Conservation (phyloP, 2,797 vertebrate genomes). For the Periophthalmus magnuspinnatus region DNA sequence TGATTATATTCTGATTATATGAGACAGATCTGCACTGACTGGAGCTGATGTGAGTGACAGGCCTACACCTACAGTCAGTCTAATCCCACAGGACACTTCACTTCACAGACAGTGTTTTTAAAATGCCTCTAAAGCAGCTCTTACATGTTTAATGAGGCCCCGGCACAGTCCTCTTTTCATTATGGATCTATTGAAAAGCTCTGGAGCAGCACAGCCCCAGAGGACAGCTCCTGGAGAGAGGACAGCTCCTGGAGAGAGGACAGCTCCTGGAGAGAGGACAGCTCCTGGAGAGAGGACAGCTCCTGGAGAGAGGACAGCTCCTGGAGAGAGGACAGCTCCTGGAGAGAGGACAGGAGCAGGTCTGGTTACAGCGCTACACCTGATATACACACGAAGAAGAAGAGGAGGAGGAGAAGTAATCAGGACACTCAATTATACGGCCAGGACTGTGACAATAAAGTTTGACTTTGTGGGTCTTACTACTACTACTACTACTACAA, state of each 20-base stretch:
- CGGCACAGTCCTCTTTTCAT: slow-evolving; percentile 1
- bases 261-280: no score
- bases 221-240: background rate
- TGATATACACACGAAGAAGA: no score
- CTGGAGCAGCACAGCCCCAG: background rate
- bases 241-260: no score
- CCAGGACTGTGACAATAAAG: no score
- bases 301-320: no score
- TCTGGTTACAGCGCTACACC: background rate
- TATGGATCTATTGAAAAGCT: background rate
- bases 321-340: no score
- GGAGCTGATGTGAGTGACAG: background rate
- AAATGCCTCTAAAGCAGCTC: slow-evolving; percentile 20
- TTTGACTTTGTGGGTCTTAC: no score
- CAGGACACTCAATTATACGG: no score
- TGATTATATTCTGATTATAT: background rate
- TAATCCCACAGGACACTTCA: background rate
- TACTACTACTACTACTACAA: no score
- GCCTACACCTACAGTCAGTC: background rate
- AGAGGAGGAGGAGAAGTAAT: no score
- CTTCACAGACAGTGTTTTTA: slow-evolving; percentile 6
- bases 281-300: no score
- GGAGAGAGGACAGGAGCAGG: no score
- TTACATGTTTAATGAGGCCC: slow-evolving; percentile 20
- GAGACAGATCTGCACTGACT: background rate